A percentile compares a stretch with the other conserved stretches of the same genome.
These are phyloP conservation scores for Ia io DNA, from an alignment of 2,113 vertebrate species.

Conservation along the genomic window DNA sequence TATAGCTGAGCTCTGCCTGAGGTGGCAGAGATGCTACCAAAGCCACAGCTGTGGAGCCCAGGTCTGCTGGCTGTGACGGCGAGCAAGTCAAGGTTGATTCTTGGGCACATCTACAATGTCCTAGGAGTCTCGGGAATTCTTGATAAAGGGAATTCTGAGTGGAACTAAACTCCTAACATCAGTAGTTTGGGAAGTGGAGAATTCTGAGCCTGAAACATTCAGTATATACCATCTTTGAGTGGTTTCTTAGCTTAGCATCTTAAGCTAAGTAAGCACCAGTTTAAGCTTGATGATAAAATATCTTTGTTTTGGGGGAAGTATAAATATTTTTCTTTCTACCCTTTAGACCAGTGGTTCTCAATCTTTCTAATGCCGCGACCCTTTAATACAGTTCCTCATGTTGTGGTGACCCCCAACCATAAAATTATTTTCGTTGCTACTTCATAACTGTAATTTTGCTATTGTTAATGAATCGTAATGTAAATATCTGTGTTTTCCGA, in stretches of 20 bases:
- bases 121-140: neutral
- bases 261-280: neutral
- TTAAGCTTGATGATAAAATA: neutral
- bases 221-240: neutral
- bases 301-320: neutral
- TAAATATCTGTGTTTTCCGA: no score
- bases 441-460: no score
- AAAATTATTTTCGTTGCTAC: no score
- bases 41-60: neutral
- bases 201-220: constrained; percentile 4
- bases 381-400: no score
- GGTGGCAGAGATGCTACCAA: neutral
- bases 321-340: neutral
- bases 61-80: neutral
- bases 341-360: neutral
- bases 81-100: neutral
- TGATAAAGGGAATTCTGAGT: neutral
- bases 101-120: neutral
- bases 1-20: neutral
- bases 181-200: neutral
- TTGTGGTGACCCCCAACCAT: no score
- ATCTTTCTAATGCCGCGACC: no score
- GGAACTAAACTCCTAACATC: neutral
- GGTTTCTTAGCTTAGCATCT: neutral
- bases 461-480: no score